Base-by-base conservation (phyloP, 2,888 invertebrate genomes). In the Dryobota labecula region DNA sequence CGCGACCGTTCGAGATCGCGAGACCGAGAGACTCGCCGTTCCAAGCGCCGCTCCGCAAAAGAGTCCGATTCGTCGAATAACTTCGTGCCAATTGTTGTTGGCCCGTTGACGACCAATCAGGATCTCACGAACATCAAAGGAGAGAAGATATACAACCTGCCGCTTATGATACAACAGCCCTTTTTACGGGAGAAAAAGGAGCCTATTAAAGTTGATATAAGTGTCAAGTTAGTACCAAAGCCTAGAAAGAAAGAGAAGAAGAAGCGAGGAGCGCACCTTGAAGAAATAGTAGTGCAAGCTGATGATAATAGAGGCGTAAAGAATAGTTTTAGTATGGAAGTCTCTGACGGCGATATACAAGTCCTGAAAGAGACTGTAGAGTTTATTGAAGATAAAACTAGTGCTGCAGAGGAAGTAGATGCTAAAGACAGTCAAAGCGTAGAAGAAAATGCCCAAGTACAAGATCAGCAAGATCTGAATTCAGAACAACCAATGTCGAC, bases 141-240 rank as follows among this genome's bases (percentile, higher is more conserved):
- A 85, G 95, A 95, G 83, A 96, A 92, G 80, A 91, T 93, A 73
- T 95, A 94, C 84, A 96, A 95, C 85, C 88, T 96, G 73, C 96
- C 96, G 79, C 92, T 96, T 86, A 96, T 95, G 94, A 96, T 96
- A 90, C 95, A 96, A 96, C 96, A 96, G 93, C 96, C 96, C 95
- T 96, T 96, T 96, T 96, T 96, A 96, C 96, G 94, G 70, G 96
- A 96, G 96, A 96, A 96, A 96, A 97, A 97, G 96, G 97, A 97
- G 94, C 97, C 97, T 67, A 97, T 98, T 86, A 98, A 97, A 96
- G 97, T 98, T 94, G 98, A 98, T 91, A 97, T 98, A 88, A 97
- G 97, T 92, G 97, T 98, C 79, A 97, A 97, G 92, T 95, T 98
- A 91, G 96, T 97, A 92, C 97, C 97, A 82, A 97, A 97, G 74